These are phyloP conservation scores for Dermochelys coriacea DNA, from an alignment of 2,797 vertebrate genomes.

Conservation along the genomic window DNA sequence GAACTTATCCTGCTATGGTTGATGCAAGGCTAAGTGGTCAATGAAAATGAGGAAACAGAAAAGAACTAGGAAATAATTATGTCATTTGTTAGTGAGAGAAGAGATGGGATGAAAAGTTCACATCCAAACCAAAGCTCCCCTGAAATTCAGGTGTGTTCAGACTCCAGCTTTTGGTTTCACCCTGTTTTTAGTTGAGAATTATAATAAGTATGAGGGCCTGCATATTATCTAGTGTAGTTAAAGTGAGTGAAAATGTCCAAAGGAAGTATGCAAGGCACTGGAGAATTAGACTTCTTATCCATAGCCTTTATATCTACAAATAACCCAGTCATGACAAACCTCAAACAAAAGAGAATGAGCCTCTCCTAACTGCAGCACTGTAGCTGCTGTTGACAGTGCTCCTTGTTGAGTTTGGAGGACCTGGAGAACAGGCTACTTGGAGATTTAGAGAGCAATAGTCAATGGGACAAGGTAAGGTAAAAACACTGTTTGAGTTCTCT, in stretches of 20 bases:
- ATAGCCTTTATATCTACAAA: neutral
- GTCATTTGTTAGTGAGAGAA: neutral
- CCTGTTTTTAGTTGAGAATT: neutral
- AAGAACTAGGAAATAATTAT: neutral
- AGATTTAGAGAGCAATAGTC: neutral
- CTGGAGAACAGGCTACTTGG: neutral
- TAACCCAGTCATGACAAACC: neutral
- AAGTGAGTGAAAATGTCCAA: neutral
- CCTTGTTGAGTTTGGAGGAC: neutral
- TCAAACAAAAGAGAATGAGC: neutral
- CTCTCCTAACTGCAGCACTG: neutral
- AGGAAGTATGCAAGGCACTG: neutral
- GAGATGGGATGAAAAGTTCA: neutral
- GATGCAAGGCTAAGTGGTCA: neutral
- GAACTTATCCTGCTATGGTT: neutral
- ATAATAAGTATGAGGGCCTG: neutral
- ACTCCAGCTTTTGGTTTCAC: neutral
- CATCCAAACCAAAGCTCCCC: neutral
- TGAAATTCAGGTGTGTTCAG: neutral
- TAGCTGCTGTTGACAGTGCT: neutral
- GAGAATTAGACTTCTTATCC: neutral
- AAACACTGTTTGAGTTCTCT: neutral
- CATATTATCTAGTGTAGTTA: neutral
- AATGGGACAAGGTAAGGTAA: neutral
- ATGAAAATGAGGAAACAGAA: neutral